These are phyloP conservation scores for Lycaena phlaeas DNA, from an alignment of 2,888 invertebrate species.

Conservation along the genomic window DNA sequence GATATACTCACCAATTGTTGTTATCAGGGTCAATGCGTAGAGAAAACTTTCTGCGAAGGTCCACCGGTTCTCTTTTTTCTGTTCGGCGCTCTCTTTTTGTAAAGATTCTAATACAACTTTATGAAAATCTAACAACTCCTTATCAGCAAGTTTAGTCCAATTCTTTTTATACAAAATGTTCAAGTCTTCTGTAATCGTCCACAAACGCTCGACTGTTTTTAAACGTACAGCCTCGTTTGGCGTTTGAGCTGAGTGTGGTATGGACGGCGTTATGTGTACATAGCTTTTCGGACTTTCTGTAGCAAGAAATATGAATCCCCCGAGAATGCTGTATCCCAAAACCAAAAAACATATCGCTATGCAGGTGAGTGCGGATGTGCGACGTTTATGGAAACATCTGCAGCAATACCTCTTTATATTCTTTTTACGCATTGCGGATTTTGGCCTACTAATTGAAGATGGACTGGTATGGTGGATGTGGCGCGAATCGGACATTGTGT, in stretches of 20 bases:
- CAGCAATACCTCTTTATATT: slow-evolving; percentile 48
- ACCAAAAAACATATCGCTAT: slow-evolving; percentile 89
- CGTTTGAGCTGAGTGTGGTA: slow-evolving; percentile 72
- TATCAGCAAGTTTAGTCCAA: slow-evolving; percentile 91
- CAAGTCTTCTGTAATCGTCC: slow-evolving; percentile 89
- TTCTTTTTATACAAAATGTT: slow-evolving; percentile 93
- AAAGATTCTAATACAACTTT: slow-evolving; percentile 71
- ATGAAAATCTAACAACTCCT: slow-evolving; percentile 89
- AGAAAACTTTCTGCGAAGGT: slow-evolving; percentile 93
- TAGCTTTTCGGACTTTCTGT: slow-evolving; percentile 79
- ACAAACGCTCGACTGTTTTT: slow-evolving; percentile 83
- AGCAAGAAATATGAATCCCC: slow-evolving; percentile 92
- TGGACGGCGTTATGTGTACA: slow-evolving; percentile 77
- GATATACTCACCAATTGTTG: slow-evolving; percentile 92
- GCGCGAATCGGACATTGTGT: background rate
- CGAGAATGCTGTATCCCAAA: slow-evolving; percentile 91
- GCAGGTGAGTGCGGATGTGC: slow-evolving; percentile 80
- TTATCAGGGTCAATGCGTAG: slow-evolving; percentile 94
- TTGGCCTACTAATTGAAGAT: slow-evolving; percentile 23
- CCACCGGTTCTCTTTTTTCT: slow-evolving; percentile 79
- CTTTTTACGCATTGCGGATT: slow-evolving; percentile 30
- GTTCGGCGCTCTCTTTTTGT: slow-evolving; percentile 40
- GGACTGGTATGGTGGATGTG: slow-evolving; percentile 12
- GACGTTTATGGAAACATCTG: slow-evolving; percentile 51
- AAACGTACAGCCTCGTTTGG: slow-evolving; percentile 75